phyloP scores from a whole-genome alignment of 2,113 vertebrate genomes.

The Spermophilus dauricus region DNA sequence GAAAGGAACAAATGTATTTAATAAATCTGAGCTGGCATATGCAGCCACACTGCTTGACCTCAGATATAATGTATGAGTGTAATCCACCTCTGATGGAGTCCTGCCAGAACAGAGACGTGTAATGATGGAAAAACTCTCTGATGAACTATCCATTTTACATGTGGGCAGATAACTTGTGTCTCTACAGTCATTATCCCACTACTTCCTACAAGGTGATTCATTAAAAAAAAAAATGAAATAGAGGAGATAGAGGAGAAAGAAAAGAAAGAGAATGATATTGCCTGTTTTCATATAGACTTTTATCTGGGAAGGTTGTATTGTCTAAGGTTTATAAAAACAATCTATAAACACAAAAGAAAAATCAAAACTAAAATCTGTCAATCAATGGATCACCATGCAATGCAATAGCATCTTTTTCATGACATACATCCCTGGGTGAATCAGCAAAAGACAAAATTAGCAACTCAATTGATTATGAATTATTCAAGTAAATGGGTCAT shows the following conservation, averaged over 20 bases:
- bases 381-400: constrained; percentile 66
- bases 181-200: neutral
- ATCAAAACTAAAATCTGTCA: constrained; percentile 46
- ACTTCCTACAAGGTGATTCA: neutral
- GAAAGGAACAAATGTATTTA: neutral
- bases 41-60: rapidly evolving
- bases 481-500: constrained; percentile 77
- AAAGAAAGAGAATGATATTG: neutral
- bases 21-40: neutral
- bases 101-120: neutral
- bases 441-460: constrained; percentile 80
- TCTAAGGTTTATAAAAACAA: neutral
- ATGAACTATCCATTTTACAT: neutral
- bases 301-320: neutral
- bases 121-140: neutral
- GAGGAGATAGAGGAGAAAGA: neutral
- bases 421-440: constrained; percentile 46
- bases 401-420: constrained; percentile 70
- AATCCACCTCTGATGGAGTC: neutral
- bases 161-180: neutral
- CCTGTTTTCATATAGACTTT: neutral
- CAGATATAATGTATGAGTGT: neutral
- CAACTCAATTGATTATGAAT: constrained; percentile 77
- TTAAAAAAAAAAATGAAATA: too few species aligned
- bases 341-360: constrained; percentile 70